phyloP scores from a whole-genome alignment of 2,113 vertebrate species.

The Sitta europaea region DNA sequence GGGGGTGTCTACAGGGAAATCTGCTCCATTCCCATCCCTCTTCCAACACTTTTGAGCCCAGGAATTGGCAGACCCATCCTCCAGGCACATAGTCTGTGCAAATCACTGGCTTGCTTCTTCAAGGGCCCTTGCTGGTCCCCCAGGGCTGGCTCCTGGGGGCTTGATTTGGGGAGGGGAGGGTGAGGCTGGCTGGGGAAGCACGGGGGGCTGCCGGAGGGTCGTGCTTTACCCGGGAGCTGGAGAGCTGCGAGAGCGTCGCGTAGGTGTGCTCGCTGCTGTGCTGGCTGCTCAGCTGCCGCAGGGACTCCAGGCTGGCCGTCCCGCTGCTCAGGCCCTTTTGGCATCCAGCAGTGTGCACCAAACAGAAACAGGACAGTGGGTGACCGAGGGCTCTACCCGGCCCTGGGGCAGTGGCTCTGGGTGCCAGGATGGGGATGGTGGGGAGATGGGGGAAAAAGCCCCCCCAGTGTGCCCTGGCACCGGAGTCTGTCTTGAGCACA shows the following conservation, averaged over 20 bases:
- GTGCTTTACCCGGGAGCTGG: slow-evolving; percentile 75
- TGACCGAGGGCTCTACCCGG: background rate
- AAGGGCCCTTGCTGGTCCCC: background rate
- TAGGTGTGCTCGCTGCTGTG: slow-evolving; percentile 65
- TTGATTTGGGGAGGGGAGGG: background rate
- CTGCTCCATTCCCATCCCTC: background rate
- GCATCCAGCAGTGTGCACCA: slow-evolving; percentile 29
- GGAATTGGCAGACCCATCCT: background rate
- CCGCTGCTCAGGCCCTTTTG: slow-evolving; percentile 52
- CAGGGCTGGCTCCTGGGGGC: background rate
- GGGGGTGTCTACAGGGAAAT: background rate
- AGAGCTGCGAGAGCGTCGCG: slow-evolving; percentile 71
- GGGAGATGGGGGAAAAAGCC: accelerated
- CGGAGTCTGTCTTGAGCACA: accelerated
- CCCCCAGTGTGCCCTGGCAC: background rate
- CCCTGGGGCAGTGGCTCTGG: background rate
- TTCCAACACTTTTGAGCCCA: background rate
- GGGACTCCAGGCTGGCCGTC: slow-evolving; percentile 69
- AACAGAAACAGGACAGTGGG: slow-evolving; percentile 54
- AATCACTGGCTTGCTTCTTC: background rate
- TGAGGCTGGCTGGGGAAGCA: background rate
- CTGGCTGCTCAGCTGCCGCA: slow-evolving; percentile 64
- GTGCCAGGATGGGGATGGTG: background rate
- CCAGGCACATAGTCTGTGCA: accelerated
- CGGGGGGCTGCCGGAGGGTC: background rate